These are phyloP conservation scores for Ammodytes marinus DNA, from an alignment of 2,113 vertebrate genomes.

Conservation along the genomic window DNA sequence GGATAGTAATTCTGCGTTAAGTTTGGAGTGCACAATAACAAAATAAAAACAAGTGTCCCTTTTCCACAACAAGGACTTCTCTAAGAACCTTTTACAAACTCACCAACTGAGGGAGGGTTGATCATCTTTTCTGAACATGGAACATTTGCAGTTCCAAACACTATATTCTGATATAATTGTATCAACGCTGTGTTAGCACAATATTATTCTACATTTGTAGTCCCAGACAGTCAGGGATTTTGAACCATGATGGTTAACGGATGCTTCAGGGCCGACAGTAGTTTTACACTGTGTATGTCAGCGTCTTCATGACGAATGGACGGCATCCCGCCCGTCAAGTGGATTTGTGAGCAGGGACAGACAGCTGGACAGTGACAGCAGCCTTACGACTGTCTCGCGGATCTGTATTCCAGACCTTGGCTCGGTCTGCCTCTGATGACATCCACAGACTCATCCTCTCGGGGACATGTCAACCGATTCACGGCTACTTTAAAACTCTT, in stretches of 20 bases:
- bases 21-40: background rate
- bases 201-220: background rate
- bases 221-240: background rate
- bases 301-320: conserved; percentile 50
- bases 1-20: background rate
- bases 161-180: background rate
- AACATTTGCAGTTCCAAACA: background rate
- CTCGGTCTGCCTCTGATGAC: conserved; percentile 75
- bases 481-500: conserved; percentile 43
- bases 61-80: no score
- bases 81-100: no score
- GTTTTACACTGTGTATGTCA: conserved; percentile 23
- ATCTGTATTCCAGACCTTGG: conserved; percentile 79
- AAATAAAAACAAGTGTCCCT: background rate
- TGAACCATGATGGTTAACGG: background rate
- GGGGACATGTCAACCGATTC: conserved; percentile 62
- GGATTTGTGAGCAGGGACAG: conserved; percentile 67
- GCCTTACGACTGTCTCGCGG: conserved; percentile 44
- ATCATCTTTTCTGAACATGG: no score
- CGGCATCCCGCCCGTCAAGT: conserved; percentile 59
- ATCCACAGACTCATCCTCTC: conserved; percentile 73
- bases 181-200: background rate
- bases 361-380: conserved; percentile 51
- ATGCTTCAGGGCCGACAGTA: background rate
- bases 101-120: no score